phyloP scores from a whole-genome alignment of 1,140 invertebrate genomes.

The Ostrea denselamellosa region DNA sequence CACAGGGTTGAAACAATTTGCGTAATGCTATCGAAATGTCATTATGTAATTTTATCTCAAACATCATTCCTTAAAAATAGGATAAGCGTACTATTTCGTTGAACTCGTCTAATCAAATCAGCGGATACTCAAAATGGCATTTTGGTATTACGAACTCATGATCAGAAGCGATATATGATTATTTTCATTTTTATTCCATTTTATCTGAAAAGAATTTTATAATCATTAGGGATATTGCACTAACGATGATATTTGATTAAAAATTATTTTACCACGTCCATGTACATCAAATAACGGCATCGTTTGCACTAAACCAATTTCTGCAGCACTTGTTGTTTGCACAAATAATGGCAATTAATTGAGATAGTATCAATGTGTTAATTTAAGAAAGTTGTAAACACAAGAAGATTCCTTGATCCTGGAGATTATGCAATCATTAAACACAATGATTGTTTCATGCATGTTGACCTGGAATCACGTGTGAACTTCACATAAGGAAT shows the following conservation, averaged over 20 bases:
- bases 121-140: slow-evolving; percentile 19
- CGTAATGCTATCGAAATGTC: slow-evolving; percentile 40
- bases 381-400: neutral
- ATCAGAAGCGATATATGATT: neutral
- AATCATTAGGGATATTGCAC: slow-evolving; percentile 10
- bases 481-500: too few species aligned
- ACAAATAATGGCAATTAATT: slow-evolving; percentile 14
- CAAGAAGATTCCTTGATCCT: neutral
- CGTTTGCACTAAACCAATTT: neutral
- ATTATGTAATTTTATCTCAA: slow-evolving; percentile 21
- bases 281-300: neutral
- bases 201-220: slow-evolving; percentile 11
- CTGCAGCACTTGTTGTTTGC: slow-evolving; percentile 18
- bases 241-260: slow-evolving; percentile 34
- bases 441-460: too few species aligned
- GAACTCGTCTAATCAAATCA: neutral
- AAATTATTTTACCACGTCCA: slow-evolving; percentile 4
- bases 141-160: slow-evolving; percentile 35
- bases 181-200: slow-evolving; percentile 30
- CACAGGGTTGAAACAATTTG: slow-evolving; percentile 32
- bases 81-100: slow-evolving; percentile 13
- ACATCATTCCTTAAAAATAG: neutral
- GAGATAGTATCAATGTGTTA: neutral
- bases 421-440: neutral
- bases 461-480: too few species aligned